Percentiles rank a stretch among this genome's conserved stretches.
Conservation (phyloP, 2,888 invertebrate species). For the Microplitis manilae region DNA sequence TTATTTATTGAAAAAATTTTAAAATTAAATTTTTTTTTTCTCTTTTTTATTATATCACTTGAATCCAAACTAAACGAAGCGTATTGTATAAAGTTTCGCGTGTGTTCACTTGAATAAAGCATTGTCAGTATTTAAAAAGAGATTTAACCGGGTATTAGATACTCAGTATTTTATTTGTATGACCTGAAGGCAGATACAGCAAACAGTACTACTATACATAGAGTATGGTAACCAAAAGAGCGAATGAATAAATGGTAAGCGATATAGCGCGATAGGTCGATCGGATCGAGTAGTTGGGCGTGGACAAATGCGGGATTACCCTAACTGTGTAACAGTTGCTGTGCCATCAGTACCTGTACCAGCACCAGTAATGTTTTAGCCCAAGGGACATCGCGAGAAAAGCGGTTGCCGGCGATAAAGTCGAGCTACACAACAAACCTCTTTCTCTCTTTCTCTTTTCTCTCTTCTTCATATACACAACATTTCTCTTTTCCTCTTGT, state of each 20-base stretch:
- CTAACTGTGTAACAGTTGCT: slow-evolving; percentile 55
- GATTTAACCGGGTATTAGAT: too few species aligned
- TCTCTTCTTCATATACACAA: neutral
- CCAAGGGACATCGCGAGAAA: slow-evolving; percentile 48
- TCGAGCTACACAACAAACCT: slow-evolving; percentile 42
- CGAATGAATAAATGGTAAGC: slow-evolving; percentile 17
- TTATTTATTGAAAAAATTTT: too few species aligned
- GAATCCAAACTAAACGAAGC: too few species aligned
- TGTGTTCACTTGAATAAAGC: too few species aligned
- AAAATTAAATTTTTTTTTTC: too few species aligned
- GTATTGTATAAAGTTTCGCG: too few species aligned
- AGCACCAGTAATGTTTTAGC: slow-evolving; percentile 45
- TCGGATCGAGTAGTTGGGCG: slow-evolving; percentile 46
- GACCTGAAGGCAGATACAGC: neutral
- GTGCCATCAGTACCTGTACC: neutral
- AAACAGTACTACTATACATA: neutral
- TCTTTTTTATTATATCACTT: too few species aligned
- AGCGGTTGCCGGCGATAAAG: slow-evolving; percentile 55
- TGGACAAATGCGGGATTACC: slow-evolving; percentile 56
- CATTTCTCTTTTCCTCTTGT: slow-evolving; percentile 5
- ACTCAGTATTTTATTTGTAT: too few species aligned
- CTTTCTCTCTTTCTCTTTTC: neutral
- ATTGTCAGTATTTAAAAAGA: too few species aligned
- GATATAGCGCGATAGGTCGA: slow-evolving; percentile 46
- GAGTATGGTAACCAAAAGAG: slow-evolving; percentile 10